These are phyloP conservation scores for Craseonycteris thonglongyai DNA, from an alignment of 2,113 vertebrate genomes.

Conservation along the genomic window DNA sequence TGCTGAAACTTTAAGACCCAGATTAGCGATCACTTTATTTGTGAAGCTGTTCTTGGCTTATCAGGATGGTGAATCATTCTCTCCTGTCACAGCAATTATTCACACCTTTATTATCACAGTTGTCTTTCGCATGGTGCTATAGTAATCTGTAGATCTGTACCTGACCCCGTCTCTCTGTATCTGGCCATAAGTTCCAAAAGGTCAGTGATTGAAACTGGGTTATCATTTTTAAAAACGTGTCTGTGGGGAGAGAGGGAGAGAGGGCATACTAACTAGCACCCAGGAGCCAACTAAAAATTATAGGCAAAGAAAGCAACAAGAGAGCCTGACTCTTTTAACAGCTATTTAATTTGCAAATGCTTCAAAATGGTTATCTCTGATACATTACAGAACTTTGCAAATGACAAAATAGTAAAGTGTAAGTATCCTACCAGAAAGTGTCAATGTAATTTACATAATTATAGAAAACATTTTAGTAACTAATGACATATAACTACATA, in stretches of 20 bases:
- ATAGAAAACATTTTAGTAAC: constrained; percentile 59
- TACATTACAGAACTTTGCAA: constrained; percentile 33
- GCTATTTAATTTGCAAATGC: neutral
- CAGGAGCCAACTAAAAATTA: neutral
- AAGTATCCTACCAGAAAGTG: constrained; percentile 32
- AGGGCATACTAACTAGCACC: neutral
- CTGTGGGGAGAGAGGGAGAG: neutral
- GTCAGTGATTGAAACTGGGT: neutral
- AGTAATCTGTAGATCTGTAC: neutral
- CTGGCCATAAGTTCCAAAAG: neutral
- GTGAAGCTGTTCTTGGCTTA: neutral
- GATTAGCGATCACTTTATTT: neutral
- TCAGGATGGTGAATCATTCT: neutral
- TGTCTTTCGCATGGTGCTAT: neutral
- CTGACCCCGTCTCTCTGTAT: neutral
- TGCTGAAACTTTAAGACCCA: neutral
- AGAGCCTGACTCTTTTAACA: neutral
- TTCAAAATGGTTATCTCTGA: neutral
- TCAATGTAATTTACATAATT: constrained; percentile 59
- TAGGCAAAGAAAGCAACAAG: neutral
- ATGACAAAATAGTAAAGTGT: constrained; percentile 27
- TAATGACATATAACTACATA: constrained; percentile 38
- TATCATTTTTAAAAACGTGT: neutral
- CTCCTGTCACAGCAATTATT: neutral
- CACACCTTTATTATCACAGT: neutral